Evolutionary conservation across 2,888 invertebrate genomes (phyloP), one percentile per base, ranked within the genome.

Genomic region (Loripinus fragilis): DNA sequence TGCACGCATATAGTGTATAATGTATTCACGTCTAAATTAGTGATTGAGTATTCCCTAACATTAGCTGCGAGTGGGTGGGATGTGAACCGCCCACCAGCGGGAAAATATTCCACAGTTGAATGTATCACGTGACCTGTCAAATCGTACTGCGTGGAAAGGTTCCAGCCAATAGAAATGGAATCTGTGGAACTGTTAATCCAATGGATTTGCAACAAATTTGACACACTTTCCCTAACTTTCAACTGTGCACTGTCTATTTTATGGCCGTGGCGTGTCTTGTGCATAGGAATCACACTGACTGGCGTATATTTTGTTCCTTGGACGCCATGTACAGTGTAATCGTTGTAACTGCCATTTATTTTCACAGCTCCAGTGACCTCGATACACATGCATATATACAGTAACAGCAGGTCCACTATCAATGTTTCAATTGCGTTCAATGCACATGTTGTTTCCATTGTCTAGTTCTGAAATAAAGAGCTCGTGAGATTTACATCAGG

Each of bases 1-100:
- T 79, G 75, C 0, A 81, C 84, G 76, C 84, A 84, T 17, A 84
- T 68, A 12, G 81, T 81, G 45, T 84, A 84, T 20, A 77, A 23
- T n/a, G 75, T 80, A n/a, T 69, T 78, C 2, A 74, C 70, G 15
- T 79, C 65, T 35, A 84, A 70, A 64, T 81, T 79, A 1, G n/a
- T 60, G 33, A 81, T 67, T 2, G 81, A 78, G 45, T 77, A 84
- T 12, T 77, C 77, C 30, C 71, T 74, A 55, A 77, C 64, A 45
- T 64, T 52, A 25, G 45, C 35, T 0, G 38, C 25, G 15, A 84
- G 64, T 28, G 81, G 81, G 52, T 81, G 76, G 25, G 84, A 84
- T 41, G 71, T 79, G 75, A 84, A 84, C 10, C 77, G 52, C 12
- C 81, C 84, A 17, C 75, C 81, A 33, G 69, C 33, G 7, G 77